These are phyloP conservation scores for Hystrix cristata DNA, from an alignment of 2,113 vertebrate species.

Conservation along the genomic window DNA sequence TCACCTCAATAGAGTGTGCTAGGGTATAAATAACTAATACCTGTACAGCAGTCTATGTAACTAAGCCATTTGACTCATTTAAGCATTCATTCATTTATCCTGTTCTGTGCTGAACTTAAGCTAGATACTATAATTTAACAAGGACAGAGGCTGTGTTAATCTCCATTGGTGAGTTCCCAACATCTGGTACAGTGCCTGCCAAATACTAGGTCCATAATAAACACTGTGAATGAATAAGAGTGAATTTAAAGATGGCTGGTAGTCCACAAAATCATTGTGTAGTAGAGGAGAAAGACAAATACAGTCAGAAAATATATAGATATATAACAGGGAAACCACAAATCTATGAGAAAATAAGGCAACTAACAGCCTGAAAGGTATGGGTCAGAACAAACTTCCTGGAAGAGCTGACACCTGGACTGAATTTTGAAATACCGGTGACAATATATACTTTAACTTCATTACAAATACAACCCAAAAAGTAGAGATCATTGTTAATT, in stretches of 20 bases:
- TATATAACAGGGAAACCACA: not conserved
- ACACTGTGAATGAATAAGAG: not conserved
- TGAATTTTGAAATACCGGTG: slow-evolving; percentile 44
- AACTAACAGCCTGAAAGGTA: not conserved
- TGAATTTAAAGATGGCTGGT: not conserved
- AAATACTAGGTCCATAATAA: not conserved
- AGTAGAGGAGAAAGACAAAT: slow-evolving; percentile 19
- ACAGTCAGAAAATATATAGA: slow-evolving; percentile 24
- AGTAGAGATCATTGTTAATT: not conserved
- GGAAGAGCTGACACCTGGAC: not conserved
- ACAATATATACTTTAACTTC: not conserved
- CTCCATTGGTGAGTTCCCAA: not conserved
- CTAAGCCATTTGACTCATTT: slow-evolving; percentile 6
- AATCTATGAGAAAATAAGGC: slow-evolving; percentile 9
- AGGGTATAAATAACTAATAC: slow-evolving; percentile 34
- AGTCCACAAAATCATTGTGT: not conserved
- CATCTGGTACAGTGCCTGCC: not conserved
- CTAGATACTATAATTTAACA: not conserved
- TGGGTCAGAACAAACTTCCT: not conserved
- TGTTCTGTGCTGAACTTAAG: not conserved
- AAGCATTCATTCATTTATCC: not conserved
- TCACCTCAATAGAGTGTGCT: not conserved
- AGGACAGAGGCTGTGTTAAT: not conserved
- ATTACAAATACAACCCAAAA: slow-evolving; percentile 1
- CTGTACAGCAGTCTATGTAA: not conserved